Evolutionary conservation across 2,888 invertebrate genomes (phyloP).

Genomic region (Noctua janthe): DNA sequence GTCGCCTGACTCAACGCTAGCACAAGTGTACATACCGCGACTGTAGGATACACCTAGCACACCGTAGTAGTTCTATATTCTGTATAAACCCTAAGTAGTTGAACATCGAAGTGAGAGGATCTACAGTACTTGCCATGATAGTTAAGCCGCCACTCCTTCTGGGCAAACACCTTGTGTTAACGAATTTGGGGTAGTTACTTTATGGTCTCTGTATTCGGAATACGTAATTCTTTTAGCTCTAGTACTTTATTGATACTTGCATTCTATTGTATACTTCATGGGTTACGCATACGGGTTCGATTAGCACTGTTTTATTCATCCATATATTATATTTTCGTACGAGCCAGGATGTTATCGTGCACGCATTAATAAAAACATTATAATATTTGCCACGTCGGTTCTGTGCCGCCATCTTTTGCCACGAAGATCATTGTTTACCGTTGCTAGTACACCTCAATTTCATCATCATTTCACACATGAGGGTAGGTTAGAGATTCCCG

Average conservation of each 20-base stretch:
- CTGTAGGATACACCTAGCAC: conserved; percentile 68
- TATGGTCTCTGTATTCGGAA: conserved; percentile 26
- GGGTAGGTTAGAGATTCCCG: conserved; percentile 29
- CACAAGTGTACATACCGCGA: conserved; percentile 73
- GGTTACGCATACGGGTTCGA: conserved; percentile 33
- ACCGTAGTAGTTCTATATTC: conserved; percentile 48
- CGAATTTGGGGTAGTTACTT: conserved; percentile 48
- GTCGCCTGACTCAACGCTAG: conserved; percentile 75
- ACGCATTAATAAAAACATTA: conserved; percentile 49
- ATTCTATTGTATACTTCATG: conserved; percentile 25
- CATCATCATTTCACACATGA: conserved; percentile 35
- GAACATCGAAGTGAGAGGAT: conserved; percentile 75
- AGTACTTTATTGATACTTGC: conserved; percentile 28
- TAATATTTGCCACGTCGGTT: conserved; percentile 43
- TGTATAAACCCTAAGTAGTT: conserved; percentile 49
- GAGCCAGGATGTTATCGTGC: conserved; percentile 41
- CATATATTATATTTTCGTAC: conserved; percentile 27
- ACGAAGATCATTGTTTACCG: conserved; percentile 40
- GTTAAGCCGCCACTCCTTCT: conserved; percentile 40
- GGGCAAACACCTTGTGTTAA: conserved; percentile 52
- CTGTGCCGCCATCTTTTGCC: conserved; percentile 34
- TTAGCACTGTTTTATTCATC: conserved; percentile 35
- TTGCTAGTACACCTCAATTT: conserved; percentile 53
- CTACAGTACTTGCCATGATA: conserved; percentile 67
- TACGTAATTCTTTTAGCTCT: conserved; percentile 21